These are phyloP conservation scores for Temnopleurus reevesii DNA, from an alignment of 53 echinoderm and acorn worm genomes.

Conservation along the genomic window DNA sequence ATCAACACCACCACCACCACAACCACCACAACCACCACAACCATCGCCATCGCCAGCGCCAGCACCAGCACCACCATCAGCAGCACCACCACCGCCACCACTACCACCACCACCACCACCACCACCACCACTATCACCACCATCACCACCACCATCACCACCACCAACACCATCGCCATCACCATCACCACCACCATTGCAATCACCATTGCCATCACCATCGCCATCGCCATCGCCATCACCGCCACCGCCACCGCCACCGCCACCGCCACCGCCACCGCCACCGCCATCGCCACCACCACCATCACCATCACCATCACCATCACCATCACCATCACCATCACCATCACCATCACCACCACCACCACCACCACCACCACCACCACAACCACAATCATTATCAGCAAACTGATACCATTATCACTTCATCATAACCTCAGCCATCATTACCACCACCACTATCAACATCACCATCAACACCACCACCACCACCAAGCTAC, in stretches of 20 bases:
- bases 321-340: neutral
- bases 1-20: neutral
- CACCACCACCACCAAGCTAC: neutral
- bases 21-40: neutral
- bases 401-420: no score
- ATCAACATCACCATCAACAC: neutral
- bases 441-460: neutral
- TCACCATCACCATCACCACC: neutral
- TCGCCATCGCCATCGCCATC: neutral
- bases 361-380: neutral
- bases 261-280: neutral
- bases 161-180: neutral
- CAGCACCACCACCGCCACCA: no score
- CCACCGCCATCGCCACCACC: neutral
- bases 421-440: neutral
- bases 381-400: slow-evolving; percentile 7
- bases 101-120: no score
- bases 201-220: neutral
- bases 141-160: no score
- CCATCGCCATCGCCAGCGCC: no score
- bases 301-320: neutral
- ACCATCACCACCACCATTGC: neutral
- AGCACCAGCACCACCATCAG: neutral
- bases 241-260: neutral
- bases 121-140: no score